These are phyloP conservation scores for Nomada ruficornis DNA, from an alignment of 2,888 invertebrate species.

Conservation along the genomic window DNA sequence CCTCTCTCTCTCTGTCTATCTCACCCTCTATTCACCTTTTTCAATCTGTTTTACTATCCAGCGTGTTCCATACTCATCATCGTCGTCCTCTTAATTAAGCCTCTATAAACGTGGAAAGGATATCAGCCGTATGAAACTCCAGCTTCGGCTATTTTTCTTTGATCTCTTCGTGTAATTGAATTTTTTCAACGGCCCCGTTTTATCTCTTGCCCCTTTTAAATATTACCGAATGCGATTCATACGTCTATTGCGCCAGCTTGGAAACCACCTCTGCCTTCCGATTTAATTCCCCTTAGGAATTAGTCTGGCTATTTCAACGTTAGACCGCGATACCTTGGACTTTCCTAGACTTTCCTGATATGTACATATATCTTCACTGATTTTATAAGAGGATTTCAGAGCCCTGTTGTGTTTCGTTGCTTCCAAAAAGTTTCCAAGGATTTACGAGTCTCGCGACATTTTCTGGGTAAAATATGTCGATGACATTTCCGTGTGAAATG, in stretches of 20 bases:
- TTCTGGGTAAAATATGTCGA: too few species aligned
- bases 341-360: too few species aligned
- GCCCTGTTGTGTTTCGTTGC: too few species aligned
- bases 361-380: too few species aligned
- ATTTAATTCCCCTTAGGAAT: conserved; percentile 11
- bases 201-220: conserved; percentile 29
- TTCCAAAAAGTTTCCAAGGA: too few species aligned
- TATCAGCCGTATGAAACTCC: background rate
- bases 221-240: conserved; percentile 1
- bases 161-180: conserved; percentile 42
- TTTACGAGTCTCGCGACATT: too few species aligned
- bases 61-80: conserved; percentile 1
- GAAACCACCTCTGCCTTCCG: background rate
- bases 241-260: background rate
- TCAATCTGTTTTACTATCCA: background rate
- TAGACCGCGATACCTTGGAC: background rate
- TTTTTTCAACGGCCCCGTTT: conserved; percentile 13
- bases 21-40: background rate
- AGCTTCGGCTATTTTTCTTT: conserved; percentile 19
- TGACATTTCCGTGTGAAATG: too few species aligned
- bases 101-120: conserved; percentile 13
- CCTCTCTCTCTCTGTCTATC: background rate
- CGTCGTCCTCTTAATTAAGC: conserved; percentile 42
- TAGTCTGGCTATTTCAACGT: background rate
- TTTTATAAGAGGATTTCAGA: too few species aligned